Base-by-base conservation (phyloP, 2,797 vertebrate genomes). In the Aplochiton taeniatus region DNA sequence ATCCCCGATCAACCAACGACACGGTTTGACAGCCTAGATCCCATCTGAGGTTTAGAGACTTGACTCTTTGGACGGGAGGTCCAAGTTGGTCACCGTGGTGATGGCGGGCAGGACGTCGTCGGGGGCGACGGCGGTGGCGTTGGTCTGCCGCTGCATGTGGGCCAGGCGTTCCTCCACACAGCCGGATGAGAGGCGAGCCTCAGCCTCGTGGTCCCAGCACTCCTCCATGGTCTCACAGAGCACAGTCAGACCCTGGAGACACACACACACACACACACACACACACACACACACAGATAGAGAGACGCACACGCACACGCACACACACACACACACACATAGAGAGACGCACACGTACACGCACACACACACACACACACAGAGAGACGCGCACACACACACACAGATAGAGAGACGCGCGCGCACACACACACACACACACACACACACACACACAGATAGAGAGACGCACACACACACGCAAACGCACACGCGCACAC, bases 41-140 rank as follows among this genome's bases (percentile, higher is more conserved):
- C n/a, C 31, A 31, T 3, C 31, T 31, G 3, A 2, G 31, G 31
- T 95, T 98, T 95, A 99, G 94, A 98, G 94, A 88, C 96, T 98
- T 87, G 96, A 98, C 93, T 99, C 97, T 94, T 98, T 99, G 85
- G 96, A 96, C 58, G 95, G 95, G 90, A 97, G 96, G 95, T 98
- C 96, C 91, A 98, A 94, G 44, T 99, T 99, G 86, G 96, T 98
- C 90, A 99, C 96, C 96, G 97, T 98, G 7, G 97, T 98, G 91
- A 98, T 96, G 44, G 98, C 95, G 52, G 96, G 96, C 91, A 97
- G 94, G 66, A 97, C 96, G 93, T 98, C 96, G 89, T 99, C 96
- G 45, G 95, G 95, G 1, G 94, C 95, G 74, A 96, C 94, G 87
- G 94, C 72, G 84, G 93, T 95, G 87, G 94, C 72, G 84, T 93